A percentile compares a stretch with the other conserved stretches of the same genome.
phyloP scores from a whole-genome alignment of 1,140 invertebrate species.

The Venustaconcha ellipsiformis region DNA sequence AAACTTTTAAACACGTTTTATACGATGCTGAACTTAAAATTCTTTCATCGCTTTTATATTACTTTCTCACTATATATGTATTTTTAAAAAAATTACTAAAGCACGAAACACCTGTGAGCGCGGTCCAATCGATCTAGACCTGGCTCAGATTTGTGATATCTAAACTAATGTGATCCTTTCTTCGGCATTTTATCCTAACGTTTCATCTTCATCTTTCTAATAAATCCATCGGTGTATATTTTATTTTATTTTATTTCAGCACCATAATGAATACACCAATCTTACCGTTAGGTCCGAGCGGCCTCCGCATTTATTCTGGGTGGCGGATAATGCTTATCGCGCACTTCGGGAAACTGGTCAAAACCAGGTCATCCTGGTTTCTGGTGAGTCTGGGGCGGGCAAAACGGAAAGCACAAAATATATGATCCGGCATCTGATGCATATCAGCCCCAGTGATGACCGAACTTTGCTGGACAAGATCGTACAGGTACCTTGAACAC shows the following conservation, averaged over 20 bases:
- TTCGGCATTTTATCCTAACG: too few species aligned
- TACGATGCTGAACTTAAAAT: too few species aligned
- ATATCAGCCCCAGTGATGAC: constrained; percentile 44
- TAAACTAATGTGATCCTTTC: too few species aligned
- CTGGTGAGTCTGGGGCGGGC: constrained; percentile 87
- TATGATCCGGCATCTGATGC: constrained; percentile 56
- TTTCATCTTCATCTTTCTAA: not conserved
- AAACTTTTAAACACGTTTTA: too few species aligned
- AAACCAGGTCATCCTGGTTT: constrained; percentile 92
- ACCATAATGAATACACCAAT: constrained; percentile 74
- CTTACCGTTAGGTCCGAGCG: constrained; percentile 81
- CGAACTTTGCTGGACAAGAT: constrained; percentile 46
- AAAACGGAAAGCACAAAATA: constrained; percentile 62
- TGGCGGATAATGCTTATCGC: constrained; percentile 82
- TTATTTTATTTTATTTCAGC: constrained; percentile 25
- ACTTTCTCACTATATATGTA: too few species aligned
- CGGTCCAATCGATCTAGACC: too few species aligned
- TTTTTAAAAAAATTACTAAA: too few species aligned
- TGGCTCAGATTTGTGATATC: too few species aligned
- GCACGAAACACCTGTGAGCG: too few species aligned
- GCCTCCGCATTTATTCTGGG: constrained; percentile 88
- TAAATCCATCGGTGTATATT: not conserved
- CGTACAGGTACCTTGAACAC: constrained; percentile 39
- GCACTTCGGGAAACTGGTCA: constrained; percentile 79
- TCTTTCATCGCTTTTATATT: too few species aligned